Conservation (phyloP, 1,140 invertebrate species). For the Gonatopus flavifemur region DNA sequence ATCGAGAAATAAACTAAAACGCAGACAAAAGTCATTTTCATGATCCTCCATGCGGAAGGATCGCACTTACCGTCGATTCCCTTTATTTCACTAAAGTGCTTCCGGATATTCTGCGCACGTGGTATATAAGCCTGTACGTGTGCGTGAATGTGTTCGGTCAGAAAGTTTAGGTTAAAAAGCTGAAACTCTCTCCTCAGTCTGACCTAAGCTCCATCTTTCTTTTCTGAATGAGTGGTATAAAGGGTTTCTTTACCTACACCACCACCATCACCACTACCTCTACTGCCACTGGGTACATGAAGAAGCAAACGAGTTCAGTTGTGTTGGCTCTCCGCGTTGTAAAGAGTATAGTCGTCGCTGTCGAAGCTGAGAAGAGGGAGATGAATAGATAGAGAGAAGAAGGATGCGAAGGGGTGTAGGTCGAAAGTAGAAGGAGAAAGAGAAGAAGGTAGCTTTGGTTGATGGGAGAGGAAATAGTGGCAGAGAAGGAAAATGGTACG, state of each 20-base stretch:
- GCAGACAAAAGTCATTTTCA: too few species aligned
- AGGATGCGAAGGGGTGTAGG: conserved; percentile 14
- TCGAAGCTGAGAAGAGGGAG: too few species aligned
- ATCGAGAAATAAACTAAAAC: too few species aligned
- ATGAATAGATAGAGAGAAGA: neutral
- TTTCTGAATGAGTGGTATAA: too few species aligned
- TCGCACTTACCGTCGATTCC: conserved; percentile 32
- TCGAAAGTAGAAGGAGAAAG: conserved; percentile 26
- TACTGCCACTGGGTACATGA: conserved; percentile 9
- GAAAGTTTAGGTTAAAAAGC: conserved; percentile 31
- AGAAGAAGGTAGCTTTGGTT: conserved; percentile 18
- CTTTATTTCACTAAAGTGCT: conserved; percentile 51
- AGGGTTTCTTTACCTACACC: too few species aligned
- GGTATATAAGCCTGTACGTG: conserved; percentile 13
- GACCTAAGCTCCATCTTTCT: too few species aligned
- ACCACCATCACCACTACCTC: too few species aligned
- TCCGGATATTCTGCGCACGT: conserved; percentile 51
- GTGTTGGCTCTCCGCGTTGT: conserved; percentile 22
- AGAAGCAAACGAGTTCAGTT: conserved; percentile 34
- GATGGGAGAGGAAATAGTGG: conserved; percentile 6
- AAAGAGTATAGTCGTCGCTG: conserved; percentile 20
- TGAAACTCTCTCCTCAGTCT: conserved; percentile 2
- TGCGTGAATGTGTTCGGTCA: conserved; percentile 20
- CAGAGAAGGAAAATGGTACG: conserved; percentile 23
- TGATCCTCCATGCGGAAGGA: too few species aligned